Percentiles rank a stretch among this genome's conserved stretches.
Evolutionary conservation across 2,113 vertebrate genomes (phyloP).

Genomic region (Actenoides lindsayi): DNA sequence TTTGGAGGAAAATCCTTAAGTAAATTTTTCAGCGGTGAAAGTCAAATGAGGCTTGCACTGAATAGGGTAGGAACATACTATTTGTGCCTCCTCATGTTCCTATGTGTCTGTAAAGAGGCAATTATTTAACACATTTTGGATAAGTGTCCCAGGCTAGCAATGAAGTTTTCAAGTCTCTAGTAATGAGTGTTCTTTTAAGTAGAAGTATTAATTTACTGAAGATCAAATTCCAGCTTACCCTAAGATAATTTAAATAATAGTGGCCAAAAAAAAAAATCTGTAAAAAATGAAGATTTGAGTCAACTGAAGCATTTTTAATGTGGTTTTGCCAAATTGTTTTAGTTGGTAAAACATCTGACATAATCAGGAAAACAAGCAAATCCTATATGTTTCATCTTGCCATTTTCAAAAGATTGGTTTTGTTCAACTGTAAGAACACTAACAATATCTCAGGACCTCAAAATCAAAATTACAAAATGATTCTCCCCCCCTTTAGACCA

Average conservation of each 20-base stretch:
- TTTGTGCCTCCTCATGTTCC: background rate
- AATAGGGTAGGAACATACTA: background rate
- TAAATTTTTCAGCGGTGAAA: background rate
- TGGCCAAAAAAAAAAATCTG: background rate
- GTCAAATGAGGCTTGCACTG: background rate
- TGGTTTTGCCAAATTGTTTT: background rate
- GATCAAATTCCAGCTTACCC: background rate
- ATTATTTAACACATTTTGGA: background rate
- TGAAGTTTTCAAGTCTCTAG: background rate
- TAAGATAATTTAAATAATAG: background rate
- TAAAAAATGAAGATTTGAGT: background rate
- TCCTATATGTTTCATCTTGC: background rate
- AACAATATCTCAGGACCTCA: background rate
- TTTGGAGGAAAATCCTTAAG: background rate
- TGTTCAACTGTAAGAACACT: background rate
- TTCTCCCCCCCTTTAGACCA: background rate
- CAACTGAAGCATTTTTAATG: background rate
- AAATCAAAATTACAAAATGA: background rate
- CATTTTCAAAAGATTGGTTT: background rate
- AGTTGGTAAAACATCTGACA: background rate
- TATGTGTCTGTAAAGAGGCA: background rate
- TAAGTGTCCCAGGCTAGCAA: background rate
- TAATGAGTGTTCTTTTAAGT: background rate
- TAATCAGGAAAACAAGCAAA: background rate
- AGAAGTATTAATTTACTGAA: background rate